Percentiles rank a stretch among this genome's conserved stretches.
These are phyloP conservation scores for Octopus sinensis DNA, from an alignment of 1,140 invertebrate species.

Conservation along the genomic window DNA sequence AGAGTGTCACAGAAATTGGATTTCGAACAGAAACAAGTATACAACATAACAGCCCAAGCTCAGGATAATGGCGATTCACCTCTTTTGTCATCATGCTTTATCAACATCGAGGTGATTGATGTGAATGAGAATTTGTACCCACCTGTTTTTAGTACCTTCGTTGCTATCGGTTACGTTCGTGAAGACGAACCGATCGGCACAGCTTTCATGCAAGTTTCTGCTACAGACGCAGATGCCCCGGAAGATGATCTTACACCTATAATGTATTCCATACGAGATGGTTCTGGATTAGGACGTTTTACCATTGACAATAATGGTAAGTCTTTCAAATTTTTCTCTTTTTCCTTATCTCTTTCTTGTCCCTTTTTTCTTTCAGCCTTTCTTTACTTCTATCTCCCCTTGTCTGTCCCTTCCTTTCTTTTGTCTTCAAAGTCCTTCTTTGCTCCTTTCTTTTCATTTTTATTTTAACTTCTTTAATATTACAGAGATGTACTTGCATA, in stretches of 20 bases:
- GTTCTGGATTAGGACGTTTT: slow-evolving; percentile 87
- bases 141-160: slow-evolving; percentile 76
- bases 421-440: background rate
- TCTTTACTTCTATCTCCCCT: background rate
- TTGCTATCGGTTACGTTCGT: slow-evolving; percentile 63
- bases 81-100: slow-evolving; percentile 48
- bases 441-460: background rate
- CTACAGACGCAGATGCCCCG: slow-evolving; percentile 67
- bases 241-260: slow-evolving; percentile 65
- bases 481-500: no score
- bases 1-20: slow-evolving; percentile 74
- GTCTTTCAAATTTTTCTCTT: slow-evolving; percentile 28
- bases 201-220: slow-evolving; percentile 72
- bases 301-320: slow-evolving; percentile 85
- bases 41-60: slow-evolving; percentile 80
- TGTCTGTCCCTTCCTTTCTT: background rate
- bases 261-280: slow-evolving; percentile 81
- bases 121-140: slow-evolving; percentile 87
- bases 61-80: slow-evolving; percentile 66
- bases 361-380: background rate
- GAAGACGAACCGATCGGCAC: slow-evolving; percentile 68
- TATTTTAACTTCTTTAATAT: background rate
- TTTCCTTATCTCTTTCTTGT: background rate
- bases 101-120: slow-evolving; percentile 80
- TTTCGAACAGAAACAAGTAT: slow-evolving; percentile 81